Evolutionary conservation across 2,797 vertebrate genomes (phyloP).

Genomic region (Sciaenops ocellatus): DNA sequence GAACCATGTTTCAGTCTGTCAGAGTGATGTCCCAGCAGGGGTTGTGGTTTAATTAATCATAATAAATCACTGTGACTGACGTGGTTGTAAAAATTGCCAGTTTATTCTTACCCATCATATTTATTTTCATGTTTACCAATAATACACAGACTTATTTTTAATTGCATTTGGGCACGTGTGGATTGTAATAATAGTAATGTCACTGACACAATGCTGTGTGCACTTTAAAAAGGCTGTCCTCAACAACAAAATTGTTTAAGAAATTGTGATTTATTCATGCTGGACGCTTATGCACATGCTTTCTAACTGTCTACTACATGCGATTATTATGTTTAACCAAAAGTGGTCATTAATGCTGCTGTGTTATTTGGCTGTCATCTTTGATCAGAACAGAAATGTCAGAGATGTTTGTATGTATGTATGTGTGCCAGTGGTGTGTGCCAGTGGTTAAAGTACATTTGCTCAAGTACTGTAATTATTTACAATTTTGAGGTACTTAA

Average conservation of each 20-base stretch:
- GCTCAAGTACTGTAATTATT: background rate
- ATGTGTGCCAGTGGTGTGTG: background rate
- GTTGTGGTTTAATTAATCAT: slow-evolving; percentile 70
- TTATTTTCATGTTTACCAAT: slow-evolving; percentile 52
- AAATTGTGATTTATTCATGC: slow-evolving; percentile 16
- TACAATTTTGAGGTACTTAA: background rate
- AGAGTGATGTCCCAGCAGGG: slow-evolving; percentile 61
- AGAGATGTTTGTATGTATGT: background rate
- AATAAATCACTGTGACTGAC: slow-evolving; percentile 68
- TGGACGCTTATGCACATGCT: background rate
- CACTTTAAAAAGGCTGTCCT: slow-evolving; percentile 14
- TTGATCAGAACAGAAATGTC: background rate
- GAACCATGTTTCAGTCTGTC: slow-evolving; percentile 51
- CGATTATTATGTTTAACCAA: slow-evolving; percentile 15
- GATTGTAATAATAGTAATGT: background rate
- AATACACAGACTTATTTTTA: slow-evolving; percentile 37
- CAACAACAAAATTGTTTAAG: slow-evolving; percentile 8
- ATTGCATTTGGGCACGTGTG: slow-evolving; percentile 38
- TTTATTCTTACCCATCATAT: slow-evolving; percentile 53
- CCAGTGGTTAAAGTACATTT: background rate
- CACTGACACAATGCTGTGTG: background rate
- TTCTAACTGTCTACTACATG: background rate
- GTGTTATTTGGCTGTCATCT: slow-evolving; percentile 26
- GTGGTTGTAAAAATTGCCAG: slow-evolving; percentile 40
- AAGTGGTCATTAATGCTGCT: background rate